A percentile compares a stretch with the other conserved stretches of the same genome.
Conservation (phyloP, 2,888 invertebrate genomes). For the Axea sp. region DNA sequence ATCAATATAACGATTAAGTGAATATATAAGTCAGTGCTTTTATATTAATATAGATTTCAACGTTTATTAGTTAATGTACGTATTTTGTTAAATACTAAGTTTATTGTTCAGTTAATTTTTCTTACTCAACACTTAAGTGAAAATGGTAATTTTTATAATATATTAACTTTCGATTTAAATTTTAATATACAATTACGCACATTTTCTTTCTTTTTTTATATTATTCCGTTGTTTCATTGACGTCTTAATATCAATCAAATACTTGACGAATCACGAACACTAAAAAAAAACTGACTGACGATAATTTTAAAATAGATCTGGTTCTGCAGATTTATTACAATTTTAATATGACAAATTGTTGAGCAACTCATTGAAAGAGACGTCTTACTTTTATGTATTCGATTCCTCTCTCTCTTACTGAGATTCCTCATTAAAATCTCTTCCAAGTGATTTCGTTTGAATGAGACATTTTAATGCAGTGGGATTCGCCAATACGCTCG, state of each 20-base stretch:
- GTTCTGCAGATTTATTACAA: constrained; percentile 29
- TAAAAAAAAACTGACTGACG: constrained; percentile 27
- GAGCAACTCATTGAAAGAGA: constrained; percentile 41
- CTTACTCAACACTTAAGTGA: too few species aligned
- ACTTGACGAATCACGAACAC: constrained; percentile 16
- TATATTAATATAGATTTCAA: too few species aligned
- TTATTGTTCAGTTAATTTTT: too few species aligned
- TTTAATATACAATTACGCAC: constrained; percentile 4
- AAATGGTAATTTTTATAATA: too few species aligned
- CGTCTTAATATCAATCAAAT: constrained; percentile 25
- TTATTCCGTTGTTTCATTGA: constrained; percentile 10
- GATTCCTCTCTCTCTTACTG: constrained; percentile 20
- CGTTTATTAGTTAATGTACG: too few species aligned
- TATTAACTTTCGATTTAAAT: neutral
- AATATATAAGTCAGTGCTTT: too few species aligned
- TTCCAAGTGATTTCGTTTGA: constrained; percentile 60
- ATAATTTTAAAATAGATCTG: constrained; percentile 34
- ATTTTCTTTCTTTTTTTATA: constrained; percentile 4
- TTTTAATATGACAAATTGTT: constrained; percentile 53
- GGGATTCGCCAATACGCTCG: constrained; percentile 53
- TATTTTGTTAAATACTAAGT: too few species aligned
- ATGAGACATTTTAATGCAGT: constrained; percentile 59
- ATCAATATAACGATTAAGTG: too few species aligned
- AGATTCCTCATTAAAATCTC: constrained; percentile 58
- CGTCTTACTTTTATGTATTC: constrained; percentile 56